phyloP scores from a whole-genome alignment of 2,888 invertebrate genomes.

The Spodoptera littoralis region DNA sequence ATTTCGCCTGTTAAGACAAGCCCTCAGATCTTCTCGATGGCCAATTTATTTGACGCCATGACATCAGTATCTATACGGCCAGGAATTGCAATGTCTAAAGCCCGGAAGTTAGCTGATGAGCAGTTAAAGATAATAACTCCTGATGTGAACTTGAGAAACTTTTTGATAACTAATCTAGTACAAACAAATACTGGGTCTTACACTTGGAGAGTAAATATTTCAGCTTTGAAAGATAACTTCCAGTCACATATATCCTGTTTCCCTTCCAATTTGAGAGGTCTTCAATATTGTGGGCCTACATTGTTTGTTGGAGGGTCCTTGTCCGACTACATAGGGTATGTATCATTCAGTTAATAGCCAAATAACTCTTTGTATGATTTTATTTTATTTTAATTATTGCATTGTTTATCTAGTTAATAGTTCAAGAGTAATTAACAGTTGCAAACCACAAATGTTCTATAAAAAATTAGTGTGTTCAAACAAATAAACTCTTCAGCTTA shows the following conservation, averaged over 20 bases:
- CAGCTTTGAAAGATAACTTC: constrained; percentile 91
- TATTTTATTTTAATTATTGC: too few relatives aligned
- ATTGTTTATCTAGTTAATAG: too few relatives aligned
- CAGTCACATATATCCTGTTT: constrained; percentile 90
- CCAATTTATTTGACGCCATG: constrained; percentile 91
- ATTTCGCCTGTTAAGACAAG: constrained; percentile 91
- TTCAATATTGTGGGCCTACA: constrained; percentile 91
- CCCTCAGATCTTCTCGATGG: constrained; percentile 90
- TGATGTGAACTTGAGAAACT: constrained; percentile 91
- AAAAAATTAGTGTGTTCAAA: too few relatives aligned
- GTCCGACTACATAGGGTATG: constrained; percentile 94
- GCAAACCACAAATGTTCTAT: too few relatives aligned
- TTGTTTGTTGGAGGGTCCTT: constrained; percentile 95
- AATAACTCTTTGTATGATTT: too few relatives aligned
- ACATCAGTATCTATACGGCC: constrained; percentile 88
- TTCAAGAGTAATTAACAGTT: too few relatives aligned
- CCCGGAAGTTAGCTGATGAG: constrained; percentile 90
- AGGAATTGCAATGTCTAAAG: constrained; percentile 91
- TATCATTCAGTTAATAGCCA: not conserved
- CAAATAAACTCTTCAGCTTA: too few relatives aligned
- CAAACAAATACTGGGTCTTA: constrained; percentile 90
- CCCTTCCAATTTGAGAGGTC: constrained; percentile 86
- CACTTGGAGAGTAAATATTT: constrained; percentile 94
- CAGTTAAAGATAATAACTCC: constrained; percentile 89
- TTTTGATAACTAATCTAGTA: constrained; percentile 95